These are phyloP conservation scores for Siderastrea radians DNA, from an alignment of 92 coral and sea anemone species.

Conservation along the genomic window DNA sequence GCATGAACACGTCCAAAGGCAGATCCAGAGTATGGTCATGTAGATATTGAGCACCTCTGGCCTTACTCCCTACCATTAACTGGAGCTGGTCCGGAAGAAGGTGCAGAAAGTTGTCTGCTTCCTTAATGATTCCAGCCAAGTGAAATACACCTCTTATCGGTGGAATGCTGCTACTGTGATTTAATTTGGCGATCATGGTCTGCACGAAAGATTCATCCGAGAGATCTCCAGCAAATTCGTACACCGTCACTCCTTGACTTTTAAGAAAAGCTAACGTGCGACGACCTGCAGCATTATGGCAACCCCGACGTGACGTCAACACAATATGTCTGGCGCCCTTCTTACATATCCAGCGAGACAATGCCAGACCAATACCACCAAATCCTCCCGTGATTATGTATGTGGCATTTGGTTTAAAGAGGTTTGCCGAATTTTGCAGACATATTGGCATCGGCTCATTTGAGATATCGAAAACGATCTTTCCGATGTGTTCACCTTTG, in stretches of 20 bases:
- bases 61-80: constrained; percentile 5
- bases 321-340: constrained; percentile 65
- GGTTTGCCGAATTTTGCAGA: neutral
- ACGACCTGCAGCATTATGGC: constrained; percentile 46
- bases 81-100: constrained; percentile 21
- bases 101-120: neutral
- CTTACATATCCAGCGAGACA: constrained; percentile 62
- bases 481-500: too few relatives aligned
- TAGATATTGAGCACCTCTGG: constrained; percentile 42
- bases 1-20: constrained; percentile 69
- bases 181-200: constrained; percentile 26
- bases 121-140: constrained; percentile 17
- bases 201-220: constrained; percentile 48
- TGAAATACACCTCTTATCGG: constrained; percentile 30
- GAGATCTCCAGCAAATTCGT: constrained; percentile 55
- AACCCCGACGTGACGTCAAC: constrained; percentile 52
- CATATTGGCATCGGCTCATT: neutral
- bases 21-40: constrained; percentile 60
- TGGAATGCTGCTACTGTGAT: constrained; percentile 50
- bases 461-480: neutral
- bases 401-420: constrained; percentile 35
- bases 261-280: constrained; percentile 46
- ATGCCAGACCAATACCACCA: constrained; percentile 70
- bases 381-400: constrained; percentile 71
- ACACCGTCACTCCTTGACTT: constrained; percentile 49